phyloP scores from a whole-genome alignment of 2,113 vertebrate species.

The Passerina amoena region DNA sequence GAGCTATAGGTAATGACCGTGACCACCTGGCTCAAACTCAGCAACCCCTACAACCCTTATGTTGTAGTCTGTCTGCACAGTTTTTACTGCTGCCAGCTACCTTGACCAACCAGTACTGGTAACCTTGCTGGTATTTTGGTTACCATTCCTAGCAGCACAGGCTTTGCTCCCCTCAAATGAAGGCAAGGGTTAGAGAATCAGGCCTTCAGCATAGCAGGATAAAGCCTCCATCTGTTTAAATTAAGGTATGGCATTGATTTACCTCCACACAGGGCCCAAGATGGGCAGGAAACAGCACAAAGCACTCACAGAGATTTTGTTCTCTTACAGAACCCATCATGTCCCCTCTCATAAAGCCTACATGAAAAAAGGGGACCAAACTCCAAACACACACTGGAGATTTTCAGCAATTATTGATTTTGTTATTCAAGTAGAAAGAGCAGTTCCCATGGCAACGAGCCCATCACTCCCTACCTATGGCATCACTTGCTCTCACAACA shows the following conservation, averaged over 20 bases:
- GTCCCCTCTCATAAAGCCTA: background rate
- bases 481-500: background rate
- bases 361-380: background rate
- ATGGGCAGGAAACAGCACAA: background rate
- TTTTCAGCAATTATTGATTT: constrained; percentile 62
- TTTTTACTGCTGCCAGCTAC: fast-evolving
- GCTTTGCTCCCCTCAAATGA: background rate
- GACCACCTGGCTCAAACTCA: background rate
- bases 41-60: fast-evolving
- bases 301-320: background rate
- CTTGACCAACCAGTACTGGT: background rate
- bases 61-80: background rate
- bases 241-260: background rate
- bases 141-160: background rate
- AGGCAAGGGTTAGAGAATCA: background rate
- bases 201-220: background rate
- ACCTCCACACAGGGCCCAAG: fast-evolving
- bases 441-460: constrained; percentile 56
- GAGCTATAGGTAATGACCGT: fast-evolving
- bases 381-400: constrained; percentile 6
- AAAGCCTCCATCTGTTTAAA: background rate
- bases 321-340: background rate
- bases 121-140: background rate
- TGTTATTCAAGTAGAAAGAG: constrained; percentile 51
- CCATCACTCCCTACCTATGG: constrained; percentile 29